Evolutionary conservation across 2,797 vertebrate genomes (phyloP).

Genomic region (Amphiprion clarkii): DNA sequence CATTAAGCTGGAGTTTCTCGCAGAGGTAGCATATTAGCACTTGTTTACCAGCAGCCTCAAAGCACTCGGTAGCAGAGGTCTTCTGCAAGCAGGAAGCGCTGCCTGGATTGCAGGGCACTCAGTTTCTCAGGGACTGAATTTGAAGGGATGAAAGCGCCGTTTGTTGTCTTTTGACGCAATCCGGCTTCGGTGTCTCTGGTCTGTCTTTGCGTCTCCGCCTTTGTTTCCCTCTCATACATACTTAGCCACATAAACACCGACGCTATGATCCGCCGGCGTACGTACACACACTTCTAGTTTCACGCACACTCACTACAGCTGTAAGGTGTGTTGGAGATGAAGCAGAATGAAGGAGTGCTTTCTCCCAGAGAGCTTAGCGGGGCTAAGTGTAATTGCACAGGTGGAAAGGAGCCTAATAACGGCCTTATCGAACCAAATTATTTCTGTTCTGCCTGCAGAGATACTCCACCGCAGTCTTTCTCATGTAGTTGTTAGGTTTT

Average conservation of each 20-base stretch:
- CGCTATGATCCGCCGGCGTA: constrained; percentile 29
- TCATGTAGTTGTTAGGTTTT: constrained; percentile 65
- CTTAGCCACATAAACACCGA: constrained; percentile 31
- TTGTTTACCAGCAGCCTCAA: constrained; percentile 66
- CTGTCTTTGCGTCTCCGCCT: constrained; percentile 34
- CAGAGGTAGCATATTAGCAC: constrained; percentile 62
- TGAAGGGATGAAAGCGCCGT: constrained; percentile 56
- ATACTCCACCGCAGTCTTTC: constrained; percentile 40
- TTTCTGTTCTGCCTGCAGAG: constrained; percentile 58
- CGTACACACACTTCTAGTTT: constrained; percentile 15
- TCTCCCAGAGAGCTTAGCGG: constrained; percentile 42
- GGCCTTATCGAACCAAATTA: constrained; percentile 58
- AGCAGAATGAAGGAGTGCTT: constrained; percentile 54
- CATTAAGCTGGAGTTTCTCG: constrained; percentile 64
- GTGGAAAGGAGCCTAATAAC: constrained; percentile 65
- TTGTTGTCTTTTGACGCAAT: constrained; percentile 50
- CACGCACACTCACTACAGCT: constrained; percentile 13
- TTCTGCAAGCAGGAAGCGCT: constrained; percentile 58
- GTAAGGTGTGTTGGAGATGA: constrained; percentile 43
- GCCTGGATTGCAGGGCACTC: constrained; percentile 10
- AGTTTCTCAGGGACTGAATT: constrained; percentile 46
- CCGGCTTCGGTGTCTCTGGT: constrained; percentile 14
- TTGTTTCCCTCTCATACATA: constrained; percentile 45
- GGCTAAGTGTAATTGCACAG: constrained; percentile 67
- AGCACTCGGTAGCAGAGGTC: constrained; percentile 46